phyloP scores from a whole-genome alignment of 2,113 vertebrate genomes.

The Pteronura brasiliensis region DNA sequence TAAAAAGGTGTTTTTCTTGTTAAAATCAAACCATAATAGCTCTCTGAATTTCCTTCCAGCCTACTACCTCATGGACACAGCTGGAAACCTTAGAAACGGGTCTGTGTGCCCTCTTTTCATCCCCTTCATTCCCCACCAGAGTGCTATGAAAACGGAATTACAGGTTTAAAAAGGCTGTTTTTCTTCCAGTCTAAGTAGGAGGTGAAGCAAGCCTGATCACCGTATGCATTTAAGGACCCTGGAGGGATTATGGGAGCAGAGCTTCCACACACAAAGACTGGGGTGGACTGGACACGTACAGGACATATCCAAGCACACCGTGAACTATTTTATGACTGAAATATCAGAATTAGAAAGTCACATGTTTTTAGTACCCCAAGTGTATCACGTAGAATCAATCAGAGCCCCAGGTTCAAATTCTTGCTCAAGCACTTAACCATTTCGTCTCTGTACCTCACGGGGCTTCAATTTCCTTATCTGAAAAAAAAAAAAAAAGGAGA shows the following conservation, averaged over 20 bases:
- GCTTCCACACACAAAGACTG: accelerated
- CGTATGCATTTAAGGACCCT: not conserved
- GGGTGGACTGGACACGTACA: accelerated
- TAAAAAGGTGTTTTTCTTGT: not conserved
- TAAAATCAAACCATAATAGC: not conserved
- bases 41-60: not conserved
- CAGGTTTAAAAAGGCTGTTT: not conserved
- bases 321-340: not conserved
- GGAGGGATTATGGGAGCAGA: not conserved
- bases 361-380: not conserved
- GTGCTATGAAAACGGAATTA: not conserved
- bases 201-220: not conserved
- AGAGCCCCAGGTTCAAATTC: not conserved
- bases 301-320: not conserved
- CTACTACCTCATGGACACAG: not conserved
- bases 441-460: not conserved
- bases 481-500: not conserved
- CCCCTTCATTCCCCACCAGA: not conserved
- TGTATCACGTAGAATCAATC: too few species aligned
- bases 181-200: constrained; percentile 9
- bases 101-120: not conserved
- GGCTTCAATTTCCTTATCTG: not conserved
- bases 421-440: not conserved
- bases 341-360: not conserved
- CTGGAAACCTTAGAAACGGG: not conserved